Conservation (phyloP, 2,797 vertebrate genomes). For the Syngnathus acus region DNA sequence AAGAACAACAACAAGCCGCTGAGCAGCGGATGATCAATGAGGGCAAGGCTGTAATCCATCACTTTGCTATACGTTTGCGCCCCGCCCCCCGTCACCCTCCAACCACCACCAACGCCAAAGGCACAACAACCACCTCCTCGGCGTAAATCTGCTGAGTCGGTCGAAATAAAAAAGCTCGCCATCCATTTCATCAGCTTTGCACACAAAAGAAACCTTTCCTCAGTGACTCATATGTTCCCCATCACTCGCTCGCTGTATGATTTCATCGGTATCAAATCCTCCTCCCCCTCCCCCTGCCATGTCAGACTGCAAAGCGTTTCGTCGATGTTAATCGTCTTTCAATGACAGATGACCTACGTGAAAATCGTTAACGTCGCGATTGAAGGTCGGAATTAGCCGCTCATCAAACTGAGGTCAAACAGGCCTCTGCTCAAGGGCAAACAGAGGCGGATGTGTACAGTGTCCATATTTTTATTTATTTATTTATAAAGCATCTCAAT, state of each 20-base stretch:
- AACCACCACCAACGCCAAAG: background rate
- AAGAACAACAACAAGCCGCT: conserved; percentile 29
- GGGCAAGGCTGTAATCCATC: conserved; percentile 56
- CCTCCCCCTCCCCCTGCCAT: conserved; percentile 14
- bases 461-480: background rate
- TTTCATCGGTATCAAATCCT: conserved; percentile 6
- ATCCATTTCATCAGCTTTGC: conserved; percentile 40
- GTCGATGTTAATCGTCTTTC: conserved; percentile 25
- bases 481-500: conserved; percentile 2
- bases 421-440: background rate
- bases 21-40: conserved; percentile 60
- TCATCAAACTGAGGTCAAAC: background rate
- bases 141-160: conserved; percentile 49
- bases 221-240: background rate
- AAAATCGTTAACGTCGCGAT: conserved; percentile 11
- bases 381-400: background rate
- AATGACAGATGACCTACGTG: conserved; percentile 23
- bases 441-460: conserved; percentile 14
- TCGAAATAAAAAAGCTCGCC: conserved; percentile 26
- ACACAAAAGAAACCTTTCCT: background rate
- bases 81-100: background rate
- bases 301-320: background rate
- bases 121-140: conserved; percentile 14
- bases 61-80: conserved; percentile 11
- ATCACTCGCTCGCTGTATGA: background rate